Conservation (phyloP, 2,888 invertebrate species). For the Meandrusa payeni region DNA sequence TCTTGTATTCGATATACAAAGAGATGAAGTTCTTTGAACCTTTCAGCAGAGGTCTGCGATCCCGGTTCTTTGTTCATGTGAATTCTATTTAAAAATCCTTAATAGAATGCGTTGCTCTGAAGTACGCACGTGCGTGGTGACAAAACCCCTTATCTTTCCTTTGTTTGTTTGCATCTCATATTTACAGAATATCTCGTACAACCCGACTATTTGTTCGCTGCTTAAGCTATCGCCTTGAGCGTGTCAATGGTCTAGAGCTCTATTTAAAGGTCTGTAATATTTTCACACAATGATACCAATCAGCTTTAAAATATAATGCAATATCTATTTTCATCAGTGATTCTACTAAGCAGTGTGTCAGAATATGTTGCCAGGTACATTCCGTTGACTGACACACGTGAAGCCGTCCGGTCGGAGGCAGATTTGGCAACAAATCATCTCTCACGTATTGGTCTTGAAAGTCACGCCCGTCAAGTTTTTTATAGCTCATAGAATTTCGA, state of each 20-base stretch:
- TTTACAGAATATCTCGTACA: slow-evolving; percentile 21
- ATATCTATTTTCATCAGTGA: background rate
- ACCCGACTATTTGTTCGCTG: slow-evolving; percentile 42
- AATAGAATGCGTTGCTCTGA: slow-evolving; percentile 41
- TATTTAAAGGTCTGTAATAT: slow-evolving; percentile 13
- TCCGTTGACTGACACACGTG: slow-evolving; percentile 41
- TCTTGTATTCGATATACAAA: background rate
- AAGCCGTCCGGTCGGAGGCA: slow-evolving; percentile 37
- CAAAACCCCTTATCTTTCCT: slow-evolving; percentile 52
- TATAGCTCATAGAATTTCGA: slow-evolving; percentile 26
- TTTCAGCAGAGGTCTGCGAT: slow-evolving; percentile 9
- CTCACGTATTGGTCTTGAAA: slow-evolving; percentile 40
- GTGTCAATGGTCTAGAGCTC: slow-evolving; percentile 14
- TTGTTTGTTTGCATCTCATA: slow-evolving; percentile 41
- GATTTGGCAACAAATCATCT: slow-evolving; percentile 47
- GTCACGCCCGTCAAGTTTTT: slow-evolving; percentile 32
- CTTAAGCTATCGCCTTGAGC: slow-evolving; percentile 30
- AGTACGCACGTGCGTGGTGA: slow-evolving; percentile 61
- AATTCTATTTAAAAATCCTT: slow-evolving; percentile 37
- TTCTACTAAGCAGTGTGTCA: background rate
- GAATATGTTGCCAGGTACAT: slow-evolving; percentile 44
- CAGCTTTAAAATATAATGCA: background rate
- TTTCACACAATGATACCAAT: background rate
- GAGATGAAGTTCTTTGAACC: slow-evolving; percentile 7
- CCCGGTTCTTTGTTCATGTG: slow-evolving; percentile 34